phyloP scores from a whole-genome alignment of 2,113 vertebrate genomes.

The Pleuronectes platessa region DNA sequence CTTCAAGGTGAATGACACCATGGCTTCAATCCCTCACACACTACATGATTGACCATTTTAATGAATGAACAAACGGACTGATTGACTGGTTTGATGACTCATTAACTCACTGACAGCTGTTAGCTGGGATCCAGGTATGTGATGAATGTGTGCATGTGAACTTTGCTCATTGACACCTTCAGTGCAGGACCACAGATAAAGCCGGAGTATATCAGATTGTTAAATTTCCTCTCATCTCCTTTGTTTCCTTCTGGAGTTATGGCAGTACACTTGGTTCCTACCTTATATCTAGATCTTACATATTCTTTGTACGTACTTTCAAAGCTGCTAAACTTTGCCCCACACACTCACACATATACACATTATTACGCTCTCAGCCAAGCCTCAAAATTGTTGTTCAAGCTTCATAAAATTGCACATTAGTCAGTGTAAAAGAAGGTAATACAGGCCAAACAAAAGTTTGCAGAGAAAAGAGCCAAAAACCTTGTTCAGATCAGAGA shows the following conservation, averaged over 20 bases:
- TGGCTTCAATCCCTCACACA: background rate
- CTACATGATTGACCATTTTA: conserved; percentile 7
- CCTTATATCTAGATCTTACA: conserved; percentile 17
- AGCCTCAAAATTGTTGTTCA: background rate
- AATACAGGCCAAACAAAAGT: background rate
- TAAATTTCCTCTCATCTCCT: conserved; percentile 21
- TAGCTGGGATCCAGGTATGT: background rate
- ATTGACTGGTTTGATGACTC: conserved; percentile 36
- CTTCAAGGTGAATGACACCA: conserved; percentile 29
- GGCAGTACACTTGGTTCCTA: conserved; percentile 26
- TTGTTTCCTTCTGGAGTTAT: conserved; percentile 39
- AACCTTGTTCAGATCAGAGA: background rate
- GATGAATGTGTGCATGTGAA: background rate
- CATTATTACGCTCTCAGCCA: background rate
- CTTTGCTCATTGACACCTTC: conserved; percentile 36
- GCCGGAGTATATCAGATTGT: conserved; percentile 1
- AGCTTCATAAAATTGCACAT: background rate
- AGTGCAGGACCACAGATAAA: conserved; percentile 10
- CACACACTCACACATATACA: background rate
- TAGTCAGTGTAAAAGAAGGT: background rate
- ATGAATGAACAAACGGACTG: conserved; percentile 8
- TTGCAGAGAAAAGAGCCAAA: background rate
- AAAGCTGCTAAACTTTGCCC: background rate
- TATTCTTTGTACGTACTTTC: conserved; percentile 21
- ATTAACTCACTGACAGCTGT: conserved; percentile 34